Percentiles rank a stretch among this genome's conserved stretches.
These are phyloP conservation scores for Orbicella faveolata DNA, from an alignment of 64 coral and sea anemone species.

Conservation along the genomic window DNA sequence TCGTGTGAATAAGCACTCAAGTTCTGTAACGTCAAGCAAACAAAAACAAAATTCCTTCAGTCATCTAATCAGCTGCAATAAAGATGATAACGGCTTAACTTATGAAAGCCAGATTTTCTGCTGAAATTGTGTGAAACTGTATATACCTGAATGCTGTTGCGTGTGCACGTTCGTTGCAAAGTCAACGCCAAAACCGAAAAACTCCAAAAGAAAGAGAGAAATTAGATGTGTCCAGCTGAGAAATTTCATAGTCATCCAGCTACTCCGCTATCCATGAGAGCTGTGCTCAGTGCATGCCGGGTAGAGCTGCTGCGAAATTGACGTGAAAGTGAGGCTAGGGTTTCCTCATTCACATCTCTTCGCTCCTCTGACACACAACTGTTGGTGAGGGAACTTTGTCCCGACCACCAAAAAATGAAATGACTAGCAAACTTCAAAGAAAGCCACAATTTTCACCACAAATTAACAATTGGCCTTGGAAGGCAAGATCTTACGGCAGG, in stretches of 20 bases:
- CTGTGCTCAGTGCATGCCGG: background rate
- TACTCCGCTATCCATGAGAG: background rate
- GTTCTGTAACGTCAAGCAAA: background rate
- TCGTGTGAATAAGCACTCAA: constrained; percentile 26
- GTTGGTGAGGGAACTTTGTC: background rate
- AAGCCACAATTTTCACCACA: constrained; percentile 21
- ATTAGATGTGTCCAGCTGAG: background rate
- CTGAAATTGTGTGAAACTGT: background rate
- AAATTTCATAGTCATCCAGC: background rate
- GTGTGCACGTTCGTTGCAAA: constrained; percentile 1
- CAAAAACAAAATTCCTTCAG: no score
- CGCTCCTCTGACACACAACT: background rate
- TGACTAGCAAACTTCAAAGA: constrained; percentile 44
- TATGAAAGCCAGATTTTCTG: background rate
- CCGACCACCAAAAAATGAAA: constrained; percentile 27
- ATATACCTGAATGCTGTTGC: constrained; percentile 27
- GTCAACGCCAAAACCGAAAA: background rate
- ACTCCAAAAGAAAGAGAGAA: background rate
- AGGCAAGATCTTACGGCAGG: constrained; percentile 13
- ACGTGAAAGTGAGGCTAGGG: constrained; percentile 25
- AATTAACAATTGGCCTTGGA: constrained; percentile 27
- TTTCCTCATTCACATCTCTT: background rate
- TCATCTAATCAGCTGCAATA: no score
- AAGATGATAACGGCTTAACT: no score
- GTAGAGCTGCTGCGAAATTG: background rate